These are phyloP conservation scores for Acleris laterana DNA, from an alignment of 2,888 invertebrate species.

Conservation along the genomic window DNA sequence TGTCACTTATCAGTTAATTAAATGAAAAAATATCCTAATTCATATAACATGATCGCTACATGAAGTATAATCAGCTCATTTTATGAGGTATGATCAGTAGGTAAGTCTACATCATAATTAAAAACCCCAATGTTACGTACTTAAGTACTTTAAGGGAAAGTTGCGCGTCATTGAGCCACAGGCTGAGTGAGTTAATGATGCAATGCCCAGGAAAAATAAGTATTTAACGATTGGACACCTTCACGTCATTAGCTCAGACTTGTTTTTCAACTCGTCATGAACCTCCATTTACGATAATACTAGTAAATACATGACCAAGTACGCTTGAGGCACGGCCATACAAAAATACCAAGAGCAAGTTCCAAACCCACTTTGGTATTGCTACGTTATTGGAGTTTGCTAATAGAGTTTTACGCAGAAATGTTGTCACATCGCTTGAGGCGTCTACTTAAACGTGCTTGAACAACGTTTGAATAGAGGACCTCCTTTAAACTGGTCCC, in stretches of 20 bases:
- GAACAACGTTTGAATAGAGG: slow-evolving; percentile 24
- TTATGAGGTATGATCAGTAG: slow-evolving; percentile 8
- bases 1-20: too few species aligned
- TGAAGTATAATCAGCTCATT: slow-evolving; percentile 14
- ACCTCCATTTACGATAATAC: slow-evolving; percentile 57
- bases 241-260: slow-evolving; percentile 54
- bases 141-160: slow-evolving; percentile 30
- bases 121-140: slow-evolving; percentile 20
- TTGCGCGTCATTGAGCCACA: slow-evolving; percentile 31
- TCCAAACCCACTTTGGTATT: slow-evolving; percentile 10
- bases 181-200: slow-evolving; percentile 43
- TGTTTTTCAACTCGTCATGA: slow-evolving; percentile 57
- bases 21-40: not conserved
- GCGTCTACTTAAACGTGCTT: slow-evolving; percentile 25
- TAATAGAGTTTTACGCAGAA: slow-evolving; percentile 28
- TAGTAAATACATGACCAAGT: slow-evolving; percentile 31
- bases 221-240: slow-evolving; percentile 52
- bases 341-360: slow-evolving; percentile 10
- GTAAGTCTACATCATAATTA: slow-evolving; percentile 17
- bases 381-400: slow-evolving; percentile 23
- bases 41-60: not conserved
- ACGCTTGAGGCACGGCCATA: slow-evolving; percentile 13
- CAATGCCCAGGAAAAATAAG: slow-evolving; percentile 45
- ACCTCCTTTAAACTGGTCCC: slow-evolving; percentile 20
- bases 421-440: slow-evolving; percentile 35